These are phyloP conservation scores for Triplophysa dalaica DNA, from an alignment of 2,113 vertebrate species.

Conservation along the genomic window DNA sequence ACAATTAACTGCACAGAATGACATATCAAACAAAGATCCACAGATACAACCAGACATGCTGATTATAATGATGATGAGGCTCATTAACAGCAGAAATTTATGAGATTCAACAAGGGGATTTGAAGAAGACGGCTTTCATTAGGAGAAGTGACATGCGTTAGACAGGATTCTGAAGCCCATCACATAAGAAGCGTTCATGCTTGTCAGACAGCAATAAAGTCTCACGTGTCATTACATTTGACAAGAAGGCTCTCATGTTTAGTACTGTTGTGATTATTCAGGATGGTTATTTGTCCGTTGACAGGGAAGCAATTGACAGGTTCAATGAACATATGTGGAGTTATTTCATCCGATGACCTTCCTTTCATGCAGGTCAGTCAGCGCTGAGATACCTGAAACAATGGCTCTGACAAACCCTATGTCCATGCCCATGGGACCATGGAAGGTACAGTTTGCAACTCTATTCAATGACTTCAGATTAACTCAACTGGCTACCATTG, in stretches of 20 bases:
- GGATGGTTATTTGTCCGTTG: neutral
- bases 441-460: constrained; percentile 82
- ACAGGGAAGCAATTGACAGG: neutral
- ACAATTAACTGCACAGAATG: neutral
- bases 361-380: constrained; percentile 58
- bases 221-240: neutral
- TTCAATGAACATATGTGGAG: neutral
- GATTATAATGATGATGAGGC: neutral
- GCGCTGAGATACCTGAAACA: constrained; percentile 63
- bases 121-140: constrained; percentile 1
- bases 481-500: neutral
- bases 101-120: constrained; percentile 9
- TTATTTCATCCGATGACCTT: neutral
- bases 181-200: neutral
- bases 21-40: neutral
- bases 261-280: neutral
- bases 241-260: neutral
- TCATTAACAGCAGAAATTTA: neutral
- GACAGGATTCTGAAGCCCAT: neutral
- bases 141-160: neutral
- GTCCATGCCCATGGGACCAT: constrained; percentile 82
- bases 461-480: neutral
- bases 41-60: neutral
- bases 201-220: neutral
- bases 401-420: constrained; percentile 88